Conservation (phyloP, 30 jellyfish, hydroid and myxozoan genomes). For the Hydractinia echinata region DNA sequence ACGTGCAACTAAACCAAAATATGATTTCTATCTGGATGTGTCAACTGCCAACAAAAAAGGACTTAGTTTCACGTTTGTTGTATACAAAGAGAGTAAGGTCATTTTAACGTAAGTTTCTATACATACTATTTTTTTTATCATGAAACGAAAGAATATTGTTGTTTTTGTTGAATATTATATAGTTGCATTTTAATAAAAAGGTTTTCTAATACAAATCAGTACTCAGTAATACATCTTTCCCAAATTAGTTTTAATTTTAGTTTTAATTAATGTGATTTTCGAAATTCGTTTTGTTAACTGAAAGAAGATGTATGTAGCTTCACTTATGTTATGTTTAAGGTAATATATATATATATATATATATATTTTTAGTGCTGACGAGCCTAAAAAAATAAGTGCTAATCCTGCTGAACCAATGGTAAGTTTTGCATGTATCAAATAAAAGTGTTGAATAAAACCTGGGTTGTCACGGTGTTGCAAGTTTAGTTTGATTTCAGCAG, state of each 20-base stretch:
- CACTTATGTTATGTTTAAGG: neutral
- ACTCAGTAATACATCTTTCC: too few species aligned
- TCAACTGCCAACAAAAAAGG: neutral
- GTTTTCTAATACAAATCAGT: too few species aligned
- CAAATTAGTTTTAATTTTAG: too few species aligned
- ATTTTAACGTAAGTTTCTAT: too few species aligned
- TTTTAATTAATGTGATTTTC: too few species aligned
- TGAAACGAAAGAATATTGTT: too few species aligned
- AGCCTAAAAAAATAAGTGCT: neutral
- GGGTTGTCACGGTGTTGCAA: neutral
- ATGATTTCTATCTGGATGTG: constrained; percentile 11
- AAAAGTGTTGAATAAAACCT: neutral
- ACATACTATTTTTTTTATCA: too few species aligned
- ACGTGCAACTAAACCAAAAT: neutral
- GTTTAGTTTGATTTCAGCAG: neutral
- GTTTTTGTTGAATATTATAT: too few species aligned
- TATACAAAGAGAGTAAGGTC: neutral
- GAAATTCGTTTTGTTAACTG: too few species aligned
- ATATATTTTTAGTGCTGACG: neutral
- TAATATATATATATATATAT: neutral
- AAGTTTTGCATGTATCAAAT: constrained; percentile 4
- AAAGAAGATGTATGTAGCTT: too few species aligned
- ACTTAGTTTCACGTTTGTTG: neutral
- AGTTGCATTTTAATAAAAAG: too few species aligned
- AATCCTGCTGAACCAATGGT: constrained; percentile 93